Evolutionary conservation across 2,888 invertebrate species (phyloP).

Genomic region (Lypha dubia): DNA sequence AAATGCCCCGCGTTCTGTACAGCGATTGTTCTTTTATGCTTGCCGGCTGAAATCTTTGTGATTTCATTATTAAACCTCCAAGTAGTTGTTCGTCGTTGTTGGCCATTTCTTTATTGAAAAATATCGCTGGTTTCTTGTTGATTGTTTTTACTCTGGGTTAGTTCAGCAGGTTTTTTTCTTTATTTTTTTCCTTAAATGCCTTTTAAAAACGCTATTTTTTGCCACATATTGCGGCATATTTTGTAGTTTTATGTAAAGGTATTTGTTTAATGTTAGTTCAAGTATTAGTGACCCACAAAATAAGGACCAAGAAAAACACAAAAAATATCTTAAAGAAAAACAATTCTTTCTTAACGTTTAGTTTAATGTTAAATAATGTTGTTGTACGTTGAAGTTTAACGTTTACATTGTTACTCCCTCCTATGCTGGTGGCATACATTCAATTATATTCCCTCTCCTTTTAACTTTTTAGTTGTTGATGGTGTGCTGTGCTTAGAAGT

Average conservation of each 20-base stretch:
- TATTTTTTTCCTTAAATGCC: slow-evolving; percentile 11
- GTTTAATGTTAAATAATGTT: slow-evolving; percentile 64
- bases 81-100: slow-evolving; percentile 76
- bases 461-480: background rate
- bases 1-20: slow-evolving; percentile 66
- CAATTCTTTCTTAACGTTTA: slow-evolving; percentile 27
- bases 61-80: slow-evolving; percentile 77
- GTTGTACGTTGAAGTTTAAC: slow-evolving; percentile 56
- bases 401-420: slow-evolving; percentile 36
- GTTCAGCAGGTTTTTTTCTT: background rate
- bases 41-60: slow-evolving; percentile 82
- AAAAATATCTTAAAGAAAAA: slow-evolving; percentile 31
- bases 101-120: slow-evolving; percentile 32
- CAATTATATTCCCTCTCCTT: slow-evolving; percentile 8
- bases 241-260: slow-evolving; percentile 40
- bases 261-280: slow-evolving; percentile 48
- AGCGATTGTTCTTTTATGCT: slow-evolving; percentile 80
- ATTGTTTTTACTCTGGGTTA: slow-evolving; percentile 39
- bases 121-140: slow-evolving; percentile 57
- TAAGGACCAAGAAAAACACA: slow-evolving; percentile 16
- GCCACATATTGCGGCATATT: slow-evolving; percentile 69
- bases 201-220: slow-evolving; percentile 40
- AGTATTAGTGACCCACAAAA: slow-evolving; percentile 65
- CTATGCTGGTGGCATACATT: slow-evolving; percentile 23
- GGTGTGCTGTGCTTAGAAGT: background rate